These are phyloP conservation scores for Malurus leucopterus DNA, from an alignment of 2,797 vertebrate genomes.

Conservation along the genomic window DNA sequence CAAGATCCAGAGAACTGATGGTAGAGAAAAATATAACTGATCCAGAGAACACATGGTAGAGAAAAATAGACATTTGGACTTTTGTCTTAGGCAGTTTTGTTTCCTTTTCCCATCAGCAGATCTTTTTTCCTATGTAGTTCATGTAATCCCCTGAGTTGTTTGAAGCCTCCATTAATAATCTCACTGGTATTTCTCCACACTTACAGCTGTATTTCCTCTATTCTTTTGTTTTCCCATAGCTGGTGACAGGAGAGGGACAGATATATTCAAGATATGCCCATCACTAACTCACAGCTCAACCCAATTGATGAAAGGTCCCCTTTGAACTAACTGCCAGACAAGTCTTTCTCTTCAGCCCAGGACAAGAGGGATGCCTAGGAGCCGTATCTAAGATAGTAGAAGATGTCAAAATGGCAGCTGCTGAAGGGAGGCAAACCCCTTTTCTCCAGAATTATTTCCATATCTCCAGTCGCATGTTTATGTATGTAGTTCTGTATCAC, in stretches of 20 bases:
- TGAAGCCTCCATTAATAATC: constrained; percentile 19
- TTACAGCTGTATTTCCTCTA: constrained; percentile 18
- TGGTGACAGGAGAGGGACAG: constrained; percentile 15
- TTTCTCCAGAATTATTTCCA: background rate
- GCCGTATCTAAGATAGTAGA: background rate
- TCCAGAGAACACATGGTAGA: background rate
- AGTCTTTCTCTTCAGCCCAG: constrained; percentile 4
- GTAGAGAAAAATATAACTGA: too few species aligned
- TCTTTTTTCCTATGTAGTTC: constrained; percentile 2
- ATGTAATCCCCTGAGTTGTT: constrained; percentile 17
- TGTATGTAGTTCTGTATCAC: background rate
- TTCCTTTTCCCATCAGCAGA: background rate
- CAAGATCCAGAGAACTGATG: too few species aligned
- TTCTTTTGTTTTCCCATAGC: constrained; percentile 32
- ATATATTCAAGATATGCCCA: background rate
- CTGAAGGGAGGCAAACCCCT: background rate
- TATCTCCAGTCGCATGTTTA: background rate
- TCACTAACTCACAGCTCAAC: constrained; percentile 25
- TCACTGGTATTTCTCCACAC: constrained; percentile 27
- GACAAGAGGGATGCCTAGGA: background rate
- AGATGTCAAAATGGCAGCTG: background rate
- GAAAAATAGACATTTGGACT: background rate
- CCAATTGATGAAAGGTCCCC: constrained; percentile 16
- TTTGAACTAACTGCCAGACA: constrained; percentile 17
- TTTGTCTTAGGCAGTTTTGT: background rate